A percentile compares a stretch with the other conserved stretches of the same genome.
Conservation (phyloP, 1,140 invertebrate genomes). For the Nautilus pompilius region DNA sequence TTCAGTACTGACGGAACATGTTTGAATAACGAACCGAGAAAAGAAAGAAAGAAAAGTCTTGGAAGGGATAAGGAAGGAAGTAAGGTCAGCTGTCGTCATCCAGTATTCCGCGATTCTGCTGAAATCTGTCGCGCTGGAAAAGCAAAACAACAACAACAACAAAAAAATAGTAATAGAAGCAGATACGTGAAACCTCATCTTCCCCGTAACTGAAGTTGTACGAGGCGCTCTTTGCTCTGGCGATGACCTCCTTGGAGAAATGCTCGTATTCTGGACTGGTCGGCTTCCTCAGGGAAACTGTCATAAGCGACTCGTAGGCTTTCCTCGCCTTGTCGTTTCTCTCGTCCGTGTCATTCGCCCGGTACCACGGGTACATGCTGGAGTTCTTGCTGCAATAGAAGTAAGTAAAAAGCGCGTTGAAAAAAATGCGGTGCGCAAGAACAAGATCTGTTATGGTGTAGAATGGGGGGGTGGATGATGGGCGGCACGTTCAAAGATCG, state of each 20-base stretch:
- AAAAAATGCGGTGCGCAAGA: background rate
- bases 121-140: too few species aligned
- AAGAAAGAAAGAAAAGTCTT: too few species aligned
- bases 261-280: constrained; percentile 59
- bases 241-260: constrained; percentile 77
- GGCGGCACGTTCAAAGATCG: too few species aligned
- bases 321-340: constrained; percentile 76
- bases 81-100: too few species aligned
- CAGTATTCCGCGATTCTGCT: too few species aligned
- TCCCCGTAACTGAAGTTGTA: constrained; percentile 65
- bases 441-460: background rate
- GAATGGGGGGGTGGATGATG: background rate
- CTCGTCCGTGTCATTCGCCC: constrained; percentile 72
- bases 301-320: constrained; percentile 86
- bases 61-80: too few species aligned
- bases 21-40: too few species aligned
- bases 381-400: constrained; percentile 52
- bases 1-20: too few species aligned
- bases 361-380: constrained; percentile 76
- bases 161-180: too few species aligned
- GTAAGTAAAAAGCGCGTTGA: background rate
- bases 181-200: constrained; percentile 58
- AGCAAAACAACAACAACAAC: too few species aligned
- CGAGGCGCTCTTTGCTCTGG: constrained; percentile 73
- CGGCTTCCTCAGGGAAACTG: constrained; percentile 81